Conservation (phyloP, 2,113 vertebrate species). For the Coreoperca whiteheadi region DNA sequence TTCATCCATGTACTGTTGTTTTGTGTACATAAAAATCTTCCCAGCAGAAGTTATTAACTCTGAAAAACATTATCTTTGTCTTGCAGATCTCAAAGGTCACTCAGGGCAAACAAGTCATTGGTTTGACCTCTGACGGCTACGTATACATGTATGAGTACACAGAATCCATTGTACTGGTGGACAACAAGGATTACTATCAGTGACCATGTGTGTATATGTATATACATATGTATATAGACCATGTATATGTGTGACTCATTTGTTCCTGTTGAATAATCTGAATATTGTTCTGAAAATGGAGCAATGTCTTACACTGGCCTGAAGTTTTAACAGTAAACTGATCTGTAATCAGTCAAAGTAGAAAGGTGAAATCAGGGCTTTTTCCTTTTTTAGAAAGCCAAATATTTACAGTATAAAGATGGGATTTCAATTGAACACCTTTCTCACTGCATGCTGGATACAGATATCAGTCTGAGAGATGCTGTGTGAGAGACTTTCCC, state of each 20-base stretch:
- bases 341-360: not conserved
- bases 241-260: not conserved
- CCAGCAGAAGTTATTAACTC: not conserved
- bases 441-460: not conserved
- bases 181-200: not conserved
- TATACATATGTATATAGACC: too few species aligned
- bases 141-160: not conserved
- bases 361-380: not conserved
- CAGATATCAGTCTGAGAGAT: conserved; percentile 13
- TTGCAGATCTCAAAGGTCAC: not conserved
- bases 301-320: not conserved
- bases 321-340: not conserved
- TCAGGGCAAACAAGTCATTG: not conserved
- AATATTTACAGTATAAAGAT: conserved; percentile 5
- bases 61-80: not conserved
- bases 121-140: not conserved
- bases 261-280: conserved; percentile 2
- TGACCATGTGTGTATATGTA: not conserved
- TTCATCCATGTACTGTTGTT: not conserved
- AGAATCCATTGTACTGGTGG: conserved; percentile 1
- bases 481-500: not conserved
- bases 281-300: conserved; percentile 3
- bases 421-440: not conserved
- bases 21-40: not conserved
- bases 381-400: not conserved